Evolutionary conservation across 1,140 invertebrate species (phyloP).

Genomic region (Drosophila parvula): DNA sequence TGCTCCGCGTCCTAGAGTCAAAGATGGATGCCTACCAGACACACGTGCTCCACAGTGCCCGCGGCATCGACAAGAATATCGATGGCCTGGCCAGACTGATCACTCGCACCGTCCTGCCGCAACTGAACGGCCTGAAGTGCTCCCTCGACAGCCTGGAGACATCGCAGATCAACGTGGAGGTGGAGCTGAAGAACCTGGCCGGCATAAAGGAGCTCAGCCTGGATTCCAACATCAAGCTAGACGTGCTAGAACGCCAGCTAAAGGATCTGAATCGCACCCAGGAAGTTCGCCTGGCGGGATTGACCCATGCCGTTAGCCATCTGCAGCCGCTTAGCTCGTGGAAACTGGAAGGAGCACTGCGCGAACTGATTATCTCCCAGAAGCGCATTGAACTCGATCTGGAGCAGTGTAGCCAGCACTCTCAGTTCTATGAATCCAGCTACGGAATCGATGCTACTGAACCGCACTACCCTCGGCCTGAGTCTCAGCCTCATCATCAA

Average conservation of each 20-base stretch:
- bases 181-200: conserved; percentile 52
- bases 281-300: conserved; percentile 22
- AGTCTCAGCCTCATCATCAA: too few species aligned
- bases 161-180: conserved; percentile 65
- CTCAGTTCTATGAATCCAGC: neutral
- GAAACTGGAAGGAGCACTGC: conserved; percentile 56
- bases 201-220: conserved; percentile 49
- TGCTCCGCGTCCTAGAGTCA: conserved; percentile 35
- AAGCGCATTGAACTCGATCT: conserved; percentile 66
- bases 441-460: conserved; percentile 18
- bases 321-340: conserved; percentile 54
- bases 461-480: neutral
- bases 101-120: conserved; percentile 55
- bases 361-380: conserved; percentile 65
- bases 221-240: conserved; percentile 48
- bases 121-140: conserved; percentile 64
- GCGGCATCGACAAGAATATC: conserved; percentile 50
- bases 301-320: conserved; percentile 37
- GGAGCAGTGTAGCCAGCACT: conserved; percentile 40
- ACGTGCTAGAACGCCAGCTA: conserved; percentile 38
- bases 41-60: conserved; percentile 47
- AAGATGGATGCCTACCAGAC: conserved; percentile 62
- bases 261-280: conserved; percentile 55
- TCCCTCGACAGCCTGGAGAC: conserved; percentile 64
- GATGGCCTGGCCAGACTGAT: conserved; percentile 55